A percentile compares a stretch with the other conserved stretches of the same genome.
phyloP scores from a whole-genome alignment of 2,797 vertebrate genomes.

The Arnoldichthys spilopterus region DNA sequence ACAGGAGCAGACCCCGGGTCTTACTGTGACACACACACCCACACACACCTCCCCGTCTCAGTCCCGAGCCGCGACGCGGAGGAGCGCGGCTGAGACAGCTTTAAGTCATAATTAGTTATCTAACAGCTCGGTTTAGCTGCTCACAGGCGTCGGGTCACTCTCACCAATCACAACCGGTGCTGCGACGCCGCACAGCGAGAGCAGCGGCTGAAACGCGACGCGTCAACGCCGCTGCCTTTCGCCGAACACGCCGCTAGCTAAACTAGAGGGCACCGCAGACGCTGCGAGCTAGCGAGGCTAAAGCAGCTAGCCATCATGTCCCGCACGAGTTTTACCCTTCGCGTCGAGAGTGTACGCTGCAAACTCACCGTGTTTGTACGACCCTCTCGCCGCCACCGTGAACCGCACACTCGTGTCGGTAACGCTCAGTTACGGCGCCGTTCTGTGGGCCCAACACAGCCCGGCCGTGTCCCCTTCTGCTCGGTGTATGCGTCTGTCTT shows the following conservation, averaged over 20 bases:
- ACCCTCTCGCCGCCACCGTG: slow-evolving; percentile 72
- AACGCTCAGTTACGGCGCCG: slow-evolving; percentile 38
- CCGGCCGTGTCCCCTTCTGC: slow-evolving; percentile 61
- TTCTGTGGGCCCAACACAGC: slow-evolving; percentile 59
- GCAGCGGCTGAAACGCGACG: no score
- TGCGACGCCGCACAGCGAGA: no score
- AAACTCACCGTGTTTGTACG: slow-evolving; percentile 72
- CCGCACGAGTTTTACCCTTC: not conserved
- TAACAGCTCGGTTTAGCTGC: not conserved
- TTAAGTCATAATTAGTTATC: slow-evolving; percentile 13
- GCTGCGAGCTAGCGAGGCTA: no score
- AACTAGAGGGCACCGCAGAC: no score
- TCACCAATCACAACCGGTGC: not conserved
- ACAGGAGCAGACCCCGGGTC: no score
- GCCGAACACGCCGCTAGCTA: slow-evolving; percentile 1
- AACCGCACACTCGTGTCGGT: slow-evolving; percentile 43
- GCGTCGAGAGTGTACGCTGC: no score
- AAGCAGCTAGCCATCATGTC: slow-evolving; percentile 25
- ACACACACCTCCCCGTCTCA: no score
- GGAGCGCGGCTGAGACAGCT: no score
- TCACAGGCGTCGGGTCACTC: not conserved
- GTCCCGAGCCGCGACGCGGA: no score
- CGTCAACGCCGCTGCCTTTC: no score
- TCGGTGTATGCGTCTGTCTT: slow-evolving; percentile 40
- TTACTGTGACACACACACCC: no score